Conservation (phyloP, 2,888 invertebrate genomes). For the Agriotes lineatus region DNA sequence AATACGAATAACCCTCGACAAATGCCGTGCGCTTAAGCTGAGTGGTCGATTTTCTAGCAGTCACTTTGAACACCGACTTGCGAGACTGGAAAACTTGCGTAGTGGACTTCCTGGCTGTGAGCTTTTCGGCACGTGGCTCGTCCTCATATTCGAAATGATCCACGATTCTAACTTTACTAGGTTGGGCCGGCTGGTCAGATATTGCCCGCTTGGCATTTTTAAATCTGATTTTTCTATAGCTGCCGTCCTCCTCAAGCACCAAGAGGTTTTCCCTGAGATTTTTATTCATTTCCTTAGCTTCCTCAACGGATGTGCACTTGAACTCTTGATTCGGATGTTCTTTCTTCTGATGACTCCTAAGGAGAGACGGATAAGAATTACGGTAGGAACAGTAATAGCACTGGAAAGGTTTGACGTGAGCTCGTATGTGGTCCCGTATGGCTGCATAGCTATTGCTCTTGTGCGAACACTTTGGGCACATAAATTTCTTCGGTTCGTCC, state of each 20-base stretch:
- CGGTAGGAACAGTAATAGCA: conserved; percentile 64
- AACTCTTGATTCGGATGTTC: conserved; percentile 58
- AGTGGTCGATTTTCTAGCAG: conserved; percentile 65
- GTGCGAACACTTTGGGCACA: conserved; percentile 65
- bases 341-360: conserved; percentile 56
- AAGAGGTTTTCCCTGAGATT: conserved; percentile 33
- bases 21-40: conserved; percentile 50
- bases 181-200: neutral
- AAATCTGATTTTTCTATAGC: conserved; percentile 7
- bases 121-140: neutral
- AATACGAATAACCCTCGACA: conserved; percentile 66
- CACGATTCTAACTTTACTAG: conserved; percentile 17
- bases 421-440: conserved; percentile 64
- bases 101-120: conserved; percentile 64
- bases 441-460: conserved; percentile 53
- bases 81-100: conserved; percentile 52
- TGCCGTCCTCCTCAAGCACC: conserved; percentile 24
- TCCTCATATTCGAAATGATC: neutral
- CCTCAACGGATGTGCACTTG: conserved; percentile 51
- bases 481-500: conserved; percentile 53
- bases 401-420: conserved; percentile 64
- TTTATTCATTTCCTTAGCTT: conserved; percentile 22
- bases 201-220: neutral
- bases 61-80: neutral
- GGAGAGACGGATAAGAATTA: conserved; percentile 56